Evolutionary conservation across 2,797 vertebrate species (phyloP), one percentile per base, ranked within the genome.

Genomic region (Gadopsis bispinosus): DNA sequence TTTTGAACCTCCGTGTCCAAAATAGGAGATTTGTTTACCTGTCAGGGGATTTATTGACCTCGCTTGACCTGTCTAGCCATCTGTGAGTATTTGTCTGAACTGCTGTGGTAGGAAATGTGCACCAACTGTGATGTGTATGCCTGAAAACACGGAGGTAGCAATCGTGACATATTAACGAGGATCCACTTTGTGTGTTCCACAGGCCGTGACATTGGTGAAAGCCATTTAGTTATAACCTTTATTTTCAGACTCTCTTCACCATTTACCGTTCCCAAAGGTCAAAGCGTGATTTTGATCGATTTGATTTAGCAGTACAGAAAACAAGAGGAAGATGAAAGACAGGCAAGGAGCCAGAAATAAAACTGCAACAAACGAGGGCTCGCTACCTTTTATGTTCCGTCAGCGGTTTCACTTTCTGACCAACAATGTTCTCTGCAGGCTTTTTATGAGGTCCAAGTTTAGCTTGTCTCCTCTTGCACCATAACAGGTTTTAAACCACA

Each of bases 351-450:
- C 41, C 35, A 54, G 22, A 37, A 19, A 50, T 14, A 29, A 22
- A 63, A 45, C 13, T 22, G 22, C 12, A 20, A 17, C 43, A 53
- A 58, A 37, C 33, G 3, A 43, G 2, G 5, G 4, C 37, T 20
- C 3, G 10, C 7, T 12, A 0, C 7, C 29, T 11, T 62, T 79
- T 48, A 47, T 47, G 17, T 19, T 72, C 33, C 13, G 9, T 47
- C 19, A 60, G 66, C 47, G 19, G 35, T 19, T 65, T 77, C 11
- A 1, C 8, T 59, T 72, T 69, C 35, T 20, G 20, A 54, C 41
- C 17, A 55, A 39, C 14, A 64, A 9, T 11, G 0, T 33, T 53
- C 14, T 69, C 43, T 2, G n/a, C 14, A 20, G 29, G 3, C 5
- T 48, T 53, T 69, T 48, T 35, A n/a, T 37, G 8, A 58, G 45